These are phyloP conservation scores for Regulus satrapa DNA, from an alignment of 2,113 vertebrate species.

Conservation along the genomic window DNA sequence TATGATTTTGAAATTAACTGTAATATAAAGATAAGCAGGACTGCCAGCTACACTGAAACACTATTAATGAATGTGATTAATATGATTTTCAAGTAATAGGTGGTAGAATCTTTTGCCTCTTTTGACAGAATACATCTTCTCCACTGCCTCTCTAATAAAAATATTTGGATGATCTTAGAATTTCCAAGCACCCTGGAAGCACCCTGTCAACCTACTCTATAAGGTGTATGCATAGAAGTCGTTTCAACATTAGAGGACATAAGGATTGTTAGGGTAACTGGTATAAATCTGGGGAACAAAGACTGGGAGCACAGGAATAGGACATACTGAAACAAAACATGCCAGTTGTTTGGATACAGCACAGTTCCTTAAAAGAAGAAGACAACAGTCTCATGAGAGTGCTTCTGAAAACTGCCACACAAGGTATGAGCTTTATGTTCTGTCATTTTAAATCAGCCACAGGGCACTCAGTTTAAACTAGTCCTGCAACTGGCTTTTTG, in stretches of 20 bases:
- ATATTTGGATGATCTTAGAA: neutral
- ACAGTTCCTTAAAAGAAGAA: neutral
- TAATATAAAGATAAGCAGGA: neutral
- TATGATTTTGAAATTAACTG: neutral
- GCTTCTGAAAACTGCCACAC: neutral
- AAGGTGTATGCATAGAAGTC: neutral
- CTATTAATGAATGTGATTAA: neutral
- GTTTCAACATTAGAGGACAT: neutral
- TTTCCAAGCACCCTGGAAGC: constrained; percentile 53
- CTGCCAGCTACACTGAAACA: neutral
- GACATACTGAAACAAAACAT: neutral
- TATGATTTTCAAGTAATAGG: neutral
- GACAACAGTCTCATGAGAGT: neutral
- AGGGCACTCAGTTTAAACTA: neutral
- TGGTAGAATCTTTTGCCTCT: neutral
- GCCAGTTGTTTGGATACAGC: neutral
- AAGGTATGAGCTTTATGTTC: neutral
- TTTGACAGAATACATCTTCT: neutral
- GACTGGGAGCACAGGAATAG: neutral
- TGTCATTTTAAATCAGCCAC: neutral
- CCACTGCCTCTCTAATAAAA: constrained; percentile 8
- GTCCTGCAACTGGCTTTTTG: neutral
- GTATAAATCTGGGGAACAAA: neutral
- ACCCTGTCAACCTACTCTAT: neutral
- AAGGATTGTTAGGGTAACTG: neutral